Evolutionary conservation across 2,113 vertebrate species (phyloP), one percentile per base, ranked within the genome.

Genomic region (Catharus bicknelli): DNA sequence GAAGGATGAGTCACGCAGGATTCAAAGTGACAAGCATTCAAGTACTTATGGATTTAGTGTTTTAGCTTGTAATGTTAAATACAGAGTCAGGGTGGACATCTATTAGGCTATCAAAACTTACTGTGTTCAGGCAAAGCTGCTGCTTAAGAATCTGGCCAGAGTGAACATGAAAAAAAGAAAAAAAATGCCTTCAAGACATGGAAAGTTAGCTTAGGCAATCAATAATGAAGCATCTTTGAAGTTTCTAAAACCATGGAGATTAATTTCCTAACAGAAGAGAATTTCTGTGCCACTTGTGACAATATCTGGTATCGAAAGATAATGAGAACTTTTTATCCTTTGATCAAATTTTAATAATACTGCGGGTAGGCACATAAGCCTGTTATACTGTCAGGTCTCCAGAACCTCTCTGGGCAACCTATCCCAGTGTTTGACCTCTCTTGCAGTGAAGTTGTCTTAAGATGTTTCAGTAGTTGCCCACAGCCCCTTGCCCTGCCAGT

Each of bases 261-360:
- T 91, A 78, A 87, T 91, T 90, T 82, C 57, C 32, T 67, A 75
- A 72, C 0, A 1, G 77, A 91, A 67, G 32, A 61, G 64, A 84
- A 63, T 72, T 93, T 83, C 18, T 69, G 19, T 80, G 26, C 54
- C 2, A 2, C 64, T 92, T 1, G 4, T 86, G 87, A 62, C 34
- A 9, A 86, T 74, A 86, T 61, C 47, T 8, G 8, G 42, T 74
- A 26, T 45, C 4, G 17, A 81, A 84, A 81, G 47, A 32, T 77
- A 77, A 86, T 0, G 0, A 70, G 61, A 62, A 54, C 18, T 42
- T 83, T 12, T 81, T 58, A 75, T 91, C 34, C 47, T 91, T 89
- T 94, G 51, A 84, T 93, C 61, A 87, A 91, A 89, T 83, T 91
- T 78, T 86, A 70, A 70, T 89, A 78, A 29, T 42, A 20, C 47